Percentiles rank a stretch among this genome's conserved stretches.
Evolutionary conservation across 2,113 vertebrate genomes (phyloP).

Genomic region (Poeciliopsis prolifica): DNA sequence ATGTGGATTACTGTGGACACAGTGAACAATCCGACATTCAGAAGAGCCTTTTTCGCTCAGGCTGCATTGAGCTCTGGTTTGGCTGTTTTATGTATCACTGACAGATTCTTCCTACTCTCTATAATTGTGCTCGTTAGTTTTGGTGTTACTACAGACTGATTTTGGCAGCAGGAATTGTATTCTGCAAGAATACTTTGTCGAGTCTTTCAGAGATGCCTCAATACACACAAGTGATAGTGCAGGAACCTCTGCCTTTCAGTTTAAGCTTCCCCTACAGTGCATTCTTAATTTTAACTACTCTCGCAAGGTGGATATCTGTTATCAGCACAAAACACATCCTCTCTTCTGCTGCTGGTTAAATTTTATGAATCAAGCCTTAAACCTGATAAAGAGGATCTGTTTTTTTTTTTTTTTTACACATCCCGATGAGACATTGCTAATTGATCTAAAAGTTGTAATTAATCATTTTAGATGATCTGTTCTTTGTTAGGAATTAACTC

Average conservation of each 20-base stretch:
- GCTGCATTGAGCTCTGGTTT: conserved; percentile 30
- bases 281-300: neutral
- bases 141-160: conserved; percentile 34
- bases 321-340: conserved; percentile 10
- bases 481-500: conserved; percentile 4
- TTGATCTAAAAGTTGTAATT: conserved; percentile 12
- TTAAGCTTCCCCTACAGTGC: conserved; percentile 3
- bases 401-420: neutral
- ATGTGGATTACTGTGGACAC: conserved; percentile 58
- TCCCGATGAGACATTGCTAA: conserved; percentile 11
- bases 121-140: conserved; percentile 41
- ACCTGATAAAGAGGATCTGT: conserved; percentile 8
- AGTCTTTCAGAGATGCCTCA: neutral
- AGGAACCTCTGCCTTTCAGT: conserved; percentile 12
- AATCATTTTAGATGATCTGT: neutral
- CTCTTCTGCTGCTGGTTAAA: conserved; percentile 9
- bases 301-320: conserved; percentile 9
- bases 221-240: neutral
- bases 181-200: conserved; percentile 35
- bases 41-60: conserved; percentile 57
- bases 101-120: conserved; percentile 46
- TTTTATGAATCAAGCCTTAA: conserved; percentile 31
- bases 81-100: conserved; percentile 55
- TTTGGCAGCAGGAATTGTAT: conserved; percentile 11
- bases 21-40: conserved; percentile 56